These are phyloP conservation scores for Lipotes vexillifer DNA, from an alignment of 2,113 vertebrate species.

Conservation along the genomic window DNA sequence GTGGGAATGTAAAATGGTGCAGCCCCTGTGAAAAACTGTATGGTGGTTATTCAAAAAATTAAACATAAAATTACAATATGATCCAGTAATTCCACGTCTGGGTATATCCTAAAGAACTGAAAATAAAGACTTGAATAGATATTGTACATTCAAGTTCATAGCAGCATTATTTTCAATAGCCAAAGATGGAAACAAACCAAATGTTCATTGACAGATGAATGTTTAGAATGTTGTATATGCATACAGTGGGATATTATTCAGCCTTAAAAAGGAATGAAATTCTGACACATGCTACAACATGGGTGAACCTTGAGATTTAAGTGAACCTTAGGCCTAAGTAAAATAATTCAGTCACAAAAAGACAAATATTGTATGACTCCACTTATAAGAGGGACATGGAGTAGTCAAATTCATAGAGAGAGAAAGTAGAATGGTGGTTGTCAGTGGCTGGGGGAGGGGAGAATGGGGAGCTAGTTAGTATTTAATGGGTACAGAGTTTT, in stretches of 20 bases:
- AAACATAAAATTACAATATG: neutral
- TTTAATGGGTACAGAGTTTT: neutral
- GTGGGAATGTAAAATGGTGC: neutral
- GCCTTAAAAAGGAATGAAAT: constrained; percentile 19
- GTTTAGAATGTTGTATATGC: neutral
- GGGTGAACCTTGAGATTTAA: neutral
- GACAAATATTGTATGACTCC: neutral
- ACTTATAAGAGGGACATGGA: neutral
- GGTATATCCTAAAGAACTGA: neutral
- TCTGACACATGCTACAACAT: neutral
- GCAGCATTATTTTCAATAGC: neutral
- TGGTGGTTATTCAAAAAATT: neutral
- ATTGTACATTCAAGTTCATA: neutral
- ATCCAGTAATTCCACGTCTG: neutral
- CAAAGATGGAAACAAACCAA: neutral
- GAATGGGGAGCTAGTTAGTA: neutral
- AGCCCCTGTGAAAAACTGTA: neutral
- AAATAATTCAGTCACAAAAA: neutral
- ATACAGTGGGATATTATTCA: neutral
- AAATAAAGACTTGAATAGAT: neutral
- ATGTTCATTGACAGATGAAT: neutral
- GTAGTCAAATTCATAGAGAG: neutral
- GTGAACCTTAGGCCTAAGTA: neutral
- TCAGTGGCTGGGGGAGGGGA: neutral
- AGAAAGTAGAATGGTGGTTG: neutral